Evolutionary conservation across 2,113 vertebrate genomes (phyloP).

Genomic region (Urocynchramus pylzowi): DNA sequence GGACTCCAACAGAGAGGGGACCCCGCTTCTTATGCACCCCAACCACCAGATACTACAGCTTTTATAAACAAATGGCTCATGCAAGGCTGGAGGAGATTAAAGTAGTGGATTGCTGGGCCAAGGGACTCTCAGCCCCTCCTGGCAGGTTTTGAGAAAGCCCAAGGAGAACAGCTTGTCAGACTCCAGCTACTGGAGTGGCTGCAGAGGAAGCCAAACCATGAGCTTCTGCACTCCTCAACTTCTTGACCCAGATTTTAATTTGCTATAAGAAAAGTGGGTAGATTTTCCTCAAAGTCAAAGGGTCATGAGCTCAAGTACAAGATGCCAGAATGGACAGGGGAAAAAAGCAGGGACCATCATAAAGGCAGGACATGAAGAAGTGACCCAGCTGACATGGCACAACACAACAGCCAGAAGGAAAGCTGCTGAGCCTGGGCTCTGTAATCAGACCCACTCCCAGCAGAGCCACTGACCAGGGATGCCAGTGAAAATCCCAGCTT

Average conservation of each 20-base stretch:
- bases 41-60: background rate
- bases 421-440: background rate
- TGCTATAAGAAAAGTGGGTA: background rate
- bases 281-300: background rate
- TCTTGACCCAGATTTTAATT: background rate
- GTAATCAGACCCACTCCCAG: background rate
- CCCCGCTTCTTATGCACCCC: accelerated
- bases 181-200: background rate
- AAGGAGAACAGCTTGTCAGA: background rate
- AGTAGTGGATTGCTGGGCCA: background rate
- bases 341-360: background rate
- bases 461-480: background rate
- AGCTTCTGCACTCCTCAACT: background rate
- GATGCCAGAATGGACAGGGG: background rate
- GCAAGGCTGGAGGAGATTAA: background rate
- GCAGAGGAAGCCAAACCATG: background rate
- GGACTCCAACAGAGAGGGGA: background rate
- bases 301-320: accelerated
- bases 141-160: background rate
- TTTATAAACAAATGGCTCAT: background rate
- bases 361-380: background rate
- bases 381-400: background rate
- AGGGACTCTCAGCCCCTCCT: background rate
- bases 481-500: background rate
- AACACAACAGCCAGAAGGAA: accelerated